A percentile compares a stretch with the other conserved stretches of the same genome.
Conservation (phyloP, 1,140 invertebrate genomes). For the Hermetia illucens region DNA sequence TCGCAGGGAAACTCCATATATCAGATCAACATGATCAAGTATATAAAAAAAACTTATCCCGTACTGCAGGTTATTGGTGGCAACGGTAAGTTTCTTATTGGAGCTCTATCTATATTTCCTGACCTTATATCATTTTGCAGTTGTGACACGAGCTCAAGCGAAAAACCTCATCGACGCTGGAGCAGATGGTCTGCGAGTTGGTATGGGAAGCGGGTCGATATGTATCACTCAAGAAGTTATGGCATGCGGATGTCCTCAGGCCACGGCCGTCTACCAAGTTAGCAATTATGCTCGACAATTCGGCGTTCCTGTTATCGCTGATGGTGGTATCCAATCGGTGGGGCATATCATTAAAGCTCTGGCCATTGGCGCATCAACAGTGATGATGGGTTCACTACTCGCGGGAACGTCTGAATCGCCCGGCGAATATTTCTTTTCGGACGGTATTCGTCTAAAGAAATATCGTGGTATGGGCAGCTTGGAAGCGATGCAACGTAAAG, state of each 20-base stretch:
- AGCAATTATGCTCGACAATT: constrained; percentile 72
- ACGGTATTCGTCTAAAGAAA: constrained; percentile 90
- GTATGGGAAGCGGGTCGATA: constrained; percentile 95
- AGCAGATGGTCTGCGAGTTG: constrained; percentile 82
- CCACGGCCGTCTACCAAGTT: constrained; percentile 77
- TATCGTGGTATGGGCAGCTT: constrained; percentile 96
- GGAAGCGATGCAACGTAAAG: constrained; percentile 89
- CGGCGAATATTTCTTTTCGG: constrained; percentile 92
- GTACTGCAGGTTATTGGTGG: constrained; percentile 84
- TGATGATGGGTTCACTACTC: constrained; percentile 97
- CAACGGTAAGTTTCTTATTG: no score
- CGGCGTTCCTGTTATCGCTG: constrained; percentile 89
- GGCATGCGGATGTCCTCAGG: constrained; percentile 90
- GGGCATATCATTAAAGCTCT: constrained; percentile 88
- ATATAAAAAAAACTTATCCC: constrained; percentile 78
- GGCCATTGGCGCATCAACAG: constrained; percentile 79
- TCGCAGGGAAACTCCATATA: constrained; percentile 92
- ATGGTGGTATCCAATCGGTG: constrained; percentile 87
- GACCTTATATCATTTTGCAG: no score
- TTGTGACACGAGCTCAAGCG: constrained; percentile 84
- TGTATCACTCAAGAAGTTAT: constrained; percentile 98
- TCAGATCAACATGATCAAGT: constrained; percentile 86
- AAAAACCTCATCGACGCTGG: constrained; percentile 94
- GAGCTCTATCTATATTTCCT: no score
- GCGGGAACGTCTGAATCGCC: constrained; percentile 94